A percentile compares a stretch with the other conserved stretches of the same genome.
Evolutionary conservation across 2,888 invertebrate genomes (phyloP).

Genomic region (Diarsia rubi): DNA sequence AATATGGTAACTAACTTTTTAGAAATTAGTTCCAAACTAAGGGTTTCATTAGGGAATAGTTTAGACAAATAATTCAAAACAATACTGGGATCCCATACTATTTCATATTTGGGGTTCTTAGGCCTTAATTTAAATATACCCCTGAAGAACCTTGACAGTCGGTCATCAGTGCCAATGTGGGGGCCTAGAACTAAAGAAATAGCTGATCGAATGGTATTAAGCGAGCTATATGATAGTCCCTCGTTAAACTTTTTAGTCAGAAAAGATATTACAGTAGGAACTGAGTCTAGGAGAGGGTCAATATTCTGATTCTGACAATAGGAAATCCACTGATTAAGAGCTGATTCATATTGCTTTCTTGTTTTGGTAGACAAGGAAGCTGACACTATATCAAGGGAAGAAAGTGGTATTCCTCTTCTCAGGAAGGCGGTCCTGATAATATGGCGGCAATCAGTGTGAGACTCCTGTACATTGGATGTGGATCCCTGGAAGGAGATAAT

Average conservation of each 20-base stretch:
- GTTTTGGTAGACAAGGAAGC: slow-evolving; percentile 29
- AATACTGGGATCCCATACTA: slow-evolving; percentile 30
- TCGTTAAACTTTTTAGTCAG: slow-evolving; percentile 12
- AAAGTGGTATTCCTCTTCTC: background rate
- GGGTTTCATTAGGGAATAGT: slow-evolving; percentile 24
- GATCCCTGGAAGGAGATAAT: slow-evolving; percentile 23
- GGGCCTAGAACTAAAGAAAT: slow-evolving; percentile 14
- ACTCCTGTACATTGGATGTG: slow-evolving; percentile 24
- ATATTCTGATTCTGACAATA: background rate
- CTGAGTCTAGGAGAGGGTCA: background rate
- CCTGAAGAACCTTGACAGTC: slow-evolving; percentile 23
- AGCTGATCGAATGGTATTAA: slow-evolving; percentile 6
- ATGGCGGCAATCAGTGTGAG: slow-evolving; percentile 25
- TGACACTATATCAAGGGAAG: slow-evolving; percentile 21
- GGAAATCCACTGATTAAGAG: slow-evolving; percentile 19
- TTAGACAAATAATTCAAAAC: slow-evolving; percentile 26
- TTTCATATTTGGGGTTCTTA: slow-evolving; percentile 28
- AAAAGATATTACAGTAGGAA: slow-evolving; percentile 11
- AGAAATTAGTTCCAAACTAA: slow-evolving; percentile 22
- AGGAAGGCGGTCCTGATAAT: slow-evolving; percentile 34
- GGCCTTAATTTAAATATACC: slow-evolving; percentile 37
- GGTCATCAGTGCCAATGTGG: slow-evolving; percentile 11
- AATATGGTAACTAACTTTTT: slow-evolving; percentile 31
- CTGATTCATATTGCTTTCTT: slow-evolving; percentile 18
- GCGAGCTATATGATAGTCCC: slow-evolving; percentile 18